Base-by-base conservation (phyloP, 2,888 invertebrate genomes). In the Spodoptera picta region DNA sequence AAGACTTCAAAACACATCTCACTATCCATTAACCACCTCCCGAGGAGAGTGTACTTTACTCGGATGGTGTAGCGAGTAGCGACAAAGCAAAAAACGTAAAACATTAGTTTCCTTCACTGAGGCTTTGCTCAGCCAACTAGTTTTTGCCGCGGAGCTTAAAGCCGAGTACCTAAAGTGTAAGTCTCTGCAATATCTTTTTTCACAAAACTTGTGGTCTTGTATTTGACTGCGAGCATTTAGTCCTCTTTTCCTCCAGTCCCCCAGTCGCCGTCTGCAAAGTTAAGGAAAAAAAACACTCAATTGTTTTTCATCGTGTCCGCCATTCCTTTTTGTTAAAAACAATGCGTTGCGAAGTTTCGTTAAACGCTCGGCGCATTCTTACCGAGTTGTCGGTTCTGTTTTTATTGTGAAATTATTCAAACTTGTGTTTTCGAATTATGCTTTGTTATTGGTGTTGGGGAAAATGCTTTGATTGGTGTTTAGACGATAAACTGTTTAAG, bases 321-420 rank as follows among this genome's bases (percentile, higher is more conserved):
- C 62, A 64, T 65, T 69, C 63, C 53, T 71, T 62, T 62, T 47
- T 50, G 43, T 64, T 69, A 7, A 27, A 60, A 64, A 75, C 72
- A 72, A 75, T 69, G 70, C 10, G 14, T 58, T 23, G 55, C 23
- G 45, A 74, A 72, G 65, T 74, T 72, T 75, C 69, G 57, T 54
- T 60, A 54, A 56, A 64, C 60, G 56, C 12, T 45, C 31, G 64
- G 23, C 48, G 71, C 74, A 69, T 69, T 58, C 60, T 58, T 52
- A 49, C 73, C 55, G 48, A 48, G 62, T 54, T 73, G 42, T 46
- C 56, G 24, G 44, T 43, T 43, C n/a, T 47, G 47, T 7, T 66
- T 43, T 19, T 57, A 12, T 12, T 49, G 24, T 63, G 57, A 75
- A 52, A 47, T 64, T 72, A 69, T 72, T 69, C 19, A 50, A 69